phyloP scores from a whole-genome alignment of 2,888 invertebrate species.

The Schrankia costaestrigalis region DNA sequence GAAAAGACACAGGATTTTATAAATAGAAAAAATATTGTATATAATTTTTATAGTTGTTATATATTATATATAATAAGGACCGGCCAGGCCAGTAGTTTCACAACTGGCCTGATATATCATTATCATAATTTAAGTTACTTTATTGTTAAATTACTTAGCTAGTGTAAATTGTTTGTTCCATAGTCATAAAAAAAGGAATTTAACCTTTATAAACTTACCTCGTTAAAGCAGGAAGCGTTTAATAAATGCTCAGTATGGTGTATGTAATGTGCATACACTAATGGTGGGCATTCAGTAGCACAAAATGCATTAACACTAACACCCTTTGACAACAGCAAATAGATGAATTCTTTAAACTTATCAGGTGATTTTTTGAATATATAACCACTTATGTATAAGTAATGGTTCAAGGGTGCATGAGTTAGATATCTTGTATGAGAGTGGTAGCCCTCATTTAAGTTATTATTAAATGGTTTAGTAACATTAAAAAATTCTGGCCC shows the following conservation, averaged over 20 bases:
- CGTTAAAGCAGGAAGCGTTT: constrained; percentile 53
- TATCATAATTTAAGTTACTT: too few species aligned
- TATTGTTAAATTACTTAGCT: too few species aligned
- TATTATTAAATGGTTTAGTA: constrained; percentile 49
- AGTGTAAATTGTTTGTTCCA: too few species aligned
- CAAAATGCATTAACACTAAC: constrained; percentile 60
- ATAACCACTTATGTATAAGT: constrained; percentile 66
- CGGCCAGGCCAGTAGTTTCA: too few species aligned
- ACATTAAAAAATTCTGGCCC: constrained; percentile 66
- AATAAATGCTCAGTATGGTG: constrained; percentile 8
- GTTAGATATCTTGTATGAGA: constrained; percentile 34
- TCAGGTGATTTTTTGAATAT: constrained; percentile 57
- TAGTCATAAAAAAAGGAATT: too few species aligned
- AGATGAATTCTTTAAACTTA: constrained; percentile 61
- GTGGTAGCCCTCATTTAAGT: constrained; percentile 42
- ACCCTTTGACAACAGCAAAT: constrained; percentile 64
- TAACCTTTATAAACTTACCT: constrained; percentile 50
- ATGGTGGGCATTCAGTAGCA: constrained; percentile 65
- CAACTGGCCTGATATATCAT: too few species aligned
- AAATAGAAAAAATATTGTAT: too few species aligned
- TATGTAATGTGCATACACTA: constrained; percentile 63
- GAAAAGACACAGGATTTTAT: too few species aligned
- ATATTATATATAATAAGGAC: too few species aligned
- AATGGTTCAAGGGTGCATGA: constrained; percentile 64
- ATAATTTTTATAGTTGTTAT: too few species aligned